Conservation (phyloP, 2,888 invertebrate genomes). For the Lymantria dispar region DNA sequence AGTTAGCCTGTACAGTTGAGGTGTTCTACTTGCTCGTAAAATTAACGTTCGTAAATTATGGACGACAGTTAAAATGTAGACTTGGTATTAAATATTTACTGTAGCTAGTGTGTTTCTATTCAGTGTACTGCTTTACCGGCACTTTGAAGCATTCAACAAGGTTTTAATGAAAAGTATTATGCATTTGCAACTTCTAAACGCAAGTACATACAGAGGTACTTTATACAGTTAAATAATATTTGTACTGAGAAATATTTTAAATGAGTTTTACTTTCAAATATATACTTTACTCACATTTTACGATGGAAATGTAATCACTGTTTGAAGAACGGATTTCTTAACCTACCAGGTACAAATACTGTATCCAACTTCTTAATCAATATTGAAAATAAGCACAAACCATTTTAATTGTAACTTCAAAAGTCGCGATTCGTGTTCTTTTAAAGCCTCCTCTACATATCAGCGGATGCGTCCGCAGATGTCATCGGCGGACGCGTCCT, state of each 20-base stretch:
- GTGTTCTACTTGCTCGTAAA: slow-evolving; percentile 29
- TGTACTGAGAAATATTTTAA: background rate
- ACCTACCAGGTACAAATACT: no score
- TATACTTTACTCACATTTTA: no score
- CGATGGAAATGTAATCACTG: no score
- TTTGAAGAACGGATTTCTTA: no score
- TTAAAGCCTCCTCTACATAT: no score
- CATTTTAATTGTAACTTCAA: no score
- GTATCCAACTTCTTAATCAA: no score
- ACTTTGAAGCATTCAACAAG: background rate
- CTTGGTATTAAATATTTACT: slow-evolving; percentile 32
- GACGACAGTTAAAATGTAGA: slow-evolving; percentile 28
- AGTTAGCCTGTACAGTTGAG: slow-evolving; percentile 22
- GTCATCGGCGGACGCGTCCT: no score
- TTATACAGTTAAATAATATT: background rate
- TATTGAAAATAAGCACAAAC: no score
- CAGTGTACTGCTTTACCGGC: background rate
- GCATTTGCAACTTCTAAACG: slow-evolving; percentile 1
- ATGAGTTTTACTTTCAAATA: no score
- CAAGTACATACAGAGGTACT: background rate
- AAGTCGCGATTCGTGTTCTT: no score
- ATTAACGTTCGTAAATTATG: slow-evolving; percentile 28
- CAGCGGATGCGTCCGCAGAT: no score
- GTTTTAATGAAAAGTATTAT: slow-evolving; percentile 6
- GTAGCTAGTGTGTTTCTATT: slow-evolving; percentile 4